Conservation (phyloP, 2,797 vertebrate genomes). For the Typhlichthys subterraneus region DNA sequence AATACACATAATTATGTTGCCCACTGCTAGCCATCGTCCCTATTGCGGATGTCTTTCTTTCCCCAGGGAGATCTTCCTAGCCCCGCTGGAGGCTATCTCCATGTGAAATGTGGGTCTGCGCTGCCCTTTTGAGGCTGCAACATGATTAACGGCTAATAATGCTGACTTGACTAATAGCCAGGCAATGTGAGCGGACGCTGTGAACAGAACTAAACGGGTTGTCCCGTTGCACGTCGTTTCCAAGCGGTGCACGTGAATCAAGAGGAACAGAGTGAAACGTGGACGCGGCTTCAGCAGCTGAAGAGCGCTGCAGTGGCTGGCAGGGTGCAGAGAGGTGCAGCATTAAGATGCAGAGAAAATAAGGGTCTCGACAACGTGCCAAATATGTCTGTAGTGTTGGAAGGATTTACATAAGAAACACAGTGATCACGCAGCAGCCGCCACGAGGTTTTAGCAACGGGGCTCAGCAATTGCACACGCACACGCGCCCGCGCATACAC, state of each 20-base stretch:
- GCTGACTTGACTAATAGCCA: no score
- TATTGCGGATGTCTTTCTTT: no score
- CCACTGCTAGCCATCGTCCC: no score
- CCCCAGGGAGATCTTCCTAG: no score
- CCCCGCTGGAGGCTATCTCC: no score
- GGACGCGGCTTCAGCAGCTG: neutral
- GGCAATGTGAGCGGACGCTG: no score
- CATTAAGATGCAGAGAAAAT: conserved; percentile 49
- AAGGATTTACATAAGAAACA: conserved; percentile 67
- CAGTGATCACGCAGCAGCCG: conserved; percentile 54
- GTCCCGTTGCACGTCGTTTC: no score
- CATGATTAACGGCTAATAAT: no score
- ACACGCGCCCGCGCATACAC: conserved; percentile 27
- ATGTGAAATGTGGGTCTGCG: no score
- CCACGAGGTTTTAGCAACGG: conserved; percentile 46
- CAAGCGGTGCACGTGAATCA: neutral
- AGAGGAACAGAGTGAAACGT: conserved; percentile 11
- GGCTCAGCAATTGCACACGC: conserved; percentile 38
- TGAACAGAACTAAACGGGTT: no score
- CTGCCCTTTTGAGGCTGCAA: no score
- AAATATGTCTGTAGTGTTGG: conserved; percentile 49
- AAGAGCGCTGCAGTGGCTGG: conserved; percentile 17
- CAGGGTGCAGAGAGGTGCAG: conserved; percentile 20
- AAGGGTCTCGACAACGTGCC: conserved; percentile 41
- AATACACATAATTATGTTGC: no score